Evolutionary conservation across 2,888 invertebrate genomes (phyloP), one percentile per base, ranked within the genome.

Genomic region (Dione juno): DNA sequence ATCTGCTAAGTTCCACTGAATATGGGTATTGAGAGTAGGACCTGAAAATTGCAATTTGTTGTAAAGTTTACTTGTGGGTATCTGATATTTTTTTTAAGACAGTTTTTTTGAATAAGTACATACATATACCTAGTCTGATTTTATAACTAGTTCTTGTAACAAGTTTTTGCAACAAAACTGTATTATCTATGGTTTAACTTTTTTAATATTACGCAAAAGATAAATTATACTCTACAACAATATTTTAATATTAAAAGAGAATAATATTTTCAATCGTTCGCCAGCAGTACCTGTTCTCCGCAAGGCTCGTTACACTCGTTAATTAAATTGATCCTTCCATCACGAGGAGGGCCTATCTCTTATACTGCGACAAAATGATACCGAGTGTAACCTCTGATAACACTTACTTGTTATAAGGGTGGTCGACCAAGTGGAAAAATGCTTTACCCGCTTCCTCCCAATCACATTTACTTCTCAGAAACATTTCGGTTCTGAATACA

Each of bases 401-500:
- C 80, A 80, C 81, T 84, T 85, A 80, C 82, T 82, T 82, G 78
- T 84, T 84, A 85, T 85, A 65, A 82, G 84, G 87, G 86, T 84
- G 85, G 78, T 80, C 81, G 81, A 76, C 83, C 81, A 83, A 83
- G 82, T 84, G 88, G 85, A 88, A 90, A 88, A 88, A 87, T 85
- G 84, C 85, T 85, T 87, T 87, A 89, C 87, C 84, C 80, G 68
- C 67, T 73, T 85, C 82, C 81, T 81, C 82, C 82, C 84, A 86
- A 88, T 88, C 88, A 87, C 85, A 88, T 88, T 88, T 82, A 84
- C 84, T 84, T 82, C 75, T 81, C 81, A 82, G 81, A 82, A 83
- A 84, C 83, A 85, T 87, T 84, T 85, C 82, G 80, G 85, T 85
- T 84, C 82, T 84, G 77, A 76, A 80, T 81, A 80, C 79, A 77